phyloP scores from a whole-genome alignment of 2,888 invertebrate genomes.

The Theodoxus fluviatilis region DNA sequence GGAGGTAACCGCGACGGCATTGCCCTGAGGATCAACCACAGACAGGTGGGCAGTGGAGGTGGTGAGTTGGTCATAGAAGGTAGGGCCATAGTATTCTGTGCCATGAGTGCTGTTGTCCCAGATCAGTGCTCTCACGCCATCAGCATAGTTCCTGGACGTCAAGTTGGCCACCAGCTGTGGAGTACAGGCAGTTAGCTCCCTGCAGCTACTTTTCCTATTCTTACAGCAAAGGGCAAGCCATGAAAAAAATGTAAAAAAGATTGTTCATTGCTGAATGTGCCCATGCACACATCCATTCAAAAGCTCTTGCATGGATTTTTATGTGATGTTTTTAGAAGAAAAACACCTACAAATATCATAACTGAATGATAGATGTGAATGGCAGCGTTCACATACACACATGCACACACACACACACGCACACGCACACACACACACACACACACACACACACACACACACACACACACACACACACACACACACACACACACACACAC shows the following conservation, averaged over 20 bases:
- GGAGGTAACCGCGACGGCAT: conserved; percentile 91
- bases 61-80: conserved; percentile 47
- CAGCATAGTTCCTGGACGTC: conserved; percentile 50
- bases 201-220: too few species aligned
- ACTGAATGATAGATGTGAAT: too few species aligned
- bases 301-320: too few species aligned
- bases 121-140: conserved; percentile 47
- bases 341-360: too few species aligned
- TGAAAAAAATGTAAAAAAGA: too few species aligned
- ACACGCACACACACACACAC: background rate
- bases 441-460: background rate
- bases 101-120: conserved; percentile 50
- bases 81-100: conserved; percentile 67
- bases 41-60: conserved; percentile 92
- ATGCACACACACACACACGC: too few species aligned
- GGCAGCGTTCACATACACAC: too few species aligned
- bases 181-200: too few species aligned
- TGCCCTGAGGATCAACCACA: conserved; percentile 83
- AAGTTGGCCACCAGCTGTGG: conserved; percentile 46
- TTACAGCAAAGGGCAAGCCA: too few species aligned
- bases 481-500: background rate
- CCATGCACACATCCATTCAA: too few species aligned
- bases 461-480: conserved; percentile 11
- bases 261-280: too few species aligned
- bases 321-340: too few species aligned